These are phyloP conservation scores for Esox masquinongy DNA, from an alignment of 2,797 vertebrate genomes.

Conservation along the genomic window DNA sequence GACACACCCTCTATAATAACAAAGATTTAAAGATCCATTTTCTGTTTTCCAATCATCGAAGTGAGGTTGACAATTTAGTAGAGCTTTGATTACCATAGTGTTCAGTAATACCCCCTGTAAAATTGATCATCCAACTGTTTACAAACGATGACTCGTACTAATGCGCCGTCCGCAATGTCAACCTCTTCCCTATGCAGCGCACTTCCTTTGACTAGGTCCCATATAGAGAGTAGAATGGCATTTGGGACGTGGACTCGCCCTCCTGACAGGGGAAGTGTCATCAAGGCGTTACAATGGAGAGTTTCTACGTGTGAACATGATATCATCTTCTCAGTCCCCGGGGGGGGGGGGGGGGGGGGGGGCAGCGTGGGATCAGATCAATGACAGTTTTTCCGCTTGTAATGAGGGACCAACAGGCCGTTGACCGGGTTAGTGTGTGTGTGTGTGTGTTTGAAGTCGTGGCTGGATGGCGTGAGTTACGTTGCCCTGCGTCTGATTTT, in stretches of 20 bases:
- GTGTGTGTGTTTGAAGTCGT: background rate
- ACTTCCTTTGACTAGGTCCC: background rate
- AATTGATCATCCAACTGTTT: background rate
- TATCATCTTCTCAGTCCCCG: constrained; percentile 44
- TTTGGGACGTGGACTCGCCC: background rate
- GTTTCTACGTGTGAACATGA: constrained; percentile 30
- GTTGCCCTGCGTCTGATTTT: constrained; percentile 22
- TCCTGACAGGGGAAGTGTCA: constrained; percentile 28
- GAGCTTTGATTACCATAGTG: background rate
- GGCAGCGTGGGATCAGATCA: constrained; percentile 52
- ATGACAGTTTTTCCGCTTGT: constrained; percentile 61
- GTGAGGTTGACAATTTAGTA: background rate
- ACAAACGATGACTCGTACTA: background rate
- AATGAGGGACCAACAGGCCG: constrained; percentile 73
- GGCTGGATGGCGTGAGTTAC: background rate
- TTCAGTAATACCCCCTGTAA: background rate
- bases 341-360: constrained; percentile 40
- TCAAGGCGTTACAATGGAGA: constrained; percentile 21
- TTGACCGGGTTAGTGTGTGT: constrained; percentile 34
- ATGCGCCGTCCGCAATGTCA: background rate
- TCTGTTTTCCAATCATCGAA: background rate
- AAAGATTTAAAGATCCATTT: background rate
- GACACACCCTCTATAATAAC: background rate
- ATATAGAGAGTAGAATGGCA: background rate
- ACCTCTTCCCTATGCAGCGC: background rate